These are phyloP conservation scores for Conchocele bisecta DNA, from an alignment of 2,888 invertebrate species.

Conservation along the genomic window DNA sequence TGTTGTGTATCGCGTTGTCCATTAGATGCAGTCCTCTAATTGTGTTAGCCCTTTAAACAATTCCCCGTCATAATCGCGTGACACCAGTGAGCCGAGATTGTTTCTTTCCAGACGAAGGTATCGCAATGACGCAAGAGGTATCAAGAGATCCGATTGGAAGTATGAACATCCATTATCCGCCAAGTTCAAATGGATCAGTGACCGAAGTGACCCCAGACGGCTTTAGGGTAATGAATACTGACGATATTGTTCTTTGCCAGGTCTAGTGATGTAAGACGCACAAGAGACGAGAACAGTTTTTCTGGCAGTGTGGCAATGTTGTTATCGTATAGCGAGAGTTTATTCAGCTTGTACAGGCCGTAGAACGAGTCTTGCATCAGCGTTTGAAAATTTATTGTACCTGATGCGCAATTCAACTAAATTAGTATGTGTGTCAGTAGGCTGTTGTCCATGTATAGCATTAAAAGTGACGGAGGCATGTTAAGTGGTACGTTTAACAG, in stretches of 20 bases:
- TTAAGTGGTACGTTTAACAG: conserved; percentile 59
- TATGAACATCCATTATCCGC: conserved; percentile 60
- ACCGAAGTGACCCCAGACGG: conserved; percentile 52
- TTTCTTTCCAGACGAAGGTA: conserved; percentile 66
- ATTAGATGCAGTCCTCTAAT: conserved; percentile 71
- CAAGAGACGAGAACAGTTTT: conserved; percentile 76
- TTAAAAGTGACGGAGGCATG: conserved; percentile 59
- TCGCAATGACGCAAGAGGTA: conserved; percentile 48
- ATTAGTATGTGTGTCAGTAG: conserved; percentile 90
- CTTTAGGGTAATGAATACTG: conserved; percentile 53
- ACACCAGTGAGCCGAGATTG: conserved; percentile 59
- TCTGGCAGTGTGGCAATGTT: conserved; percentile 82
- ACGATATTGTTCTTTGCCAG: conserved; percentile 83
- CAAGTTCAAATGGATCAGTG: conserved; percentile 63
- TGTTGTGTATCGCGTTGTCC: conserved; percentile 74
- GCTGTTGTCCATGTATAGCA: conserved; percentile 82
- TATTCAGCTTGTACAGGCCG: conserved; percentile 86
- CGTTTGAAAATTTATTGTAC: conserved; percentile 92
- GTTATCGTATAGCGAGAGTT: conserved; percentile 88
- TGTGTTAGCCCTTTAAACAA: conserved; percentile 60
- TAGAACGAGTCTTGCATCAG: conserved; percentile 85
- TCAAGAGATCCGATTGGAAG: conserved; percentile 61
- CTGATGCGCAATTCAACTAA: conserved; percentile 92
- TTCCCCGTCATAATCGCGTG: conserved; percentile 47
- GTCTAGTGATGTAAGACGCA: conserved; percentile 91